A percentile compares a stretch with the other conserved stretches of the same genome.
These are phyloP conservation scores for Leptinotarsa haldemani DNA, from an alignment of 2,888 invertebrate species.

Conservation along the genomic window DNA sequence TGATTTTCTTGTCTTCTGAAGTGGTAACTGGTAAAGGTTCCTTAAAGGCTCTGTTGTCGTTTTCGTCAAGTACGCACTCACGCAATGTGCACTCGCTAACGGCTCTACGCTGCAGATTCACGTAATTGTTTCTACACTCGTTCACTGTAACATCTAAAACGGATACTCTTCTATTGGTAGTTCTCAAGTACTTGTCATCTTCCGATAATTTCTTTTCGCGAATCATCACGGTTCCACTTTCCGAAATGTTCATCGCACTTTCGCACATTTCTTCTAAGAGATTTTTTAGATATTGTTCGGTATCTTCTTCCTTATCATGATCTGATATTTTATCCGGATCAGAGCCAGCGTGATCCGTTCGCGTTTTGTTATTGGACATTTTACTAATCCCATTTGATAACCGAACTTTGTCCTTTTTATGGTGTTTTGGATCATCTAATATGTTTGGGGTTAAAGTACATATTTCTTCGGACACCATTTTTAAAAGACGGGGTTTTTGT, in stretches of 20 bases:
- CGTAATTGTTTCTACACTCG: slow-evolving; percentile 48
- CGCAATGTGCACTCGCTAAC: slow-evolving; percentile 29
- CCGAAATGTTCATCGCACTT: slow-evolving; percentile 40
- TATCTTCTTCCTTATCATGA: slow-evolving; percentile 37
- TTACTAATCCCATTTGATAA: slow-evolving; percentile 45
- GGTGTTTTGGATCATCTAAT: slow-evolving; percentile 32
- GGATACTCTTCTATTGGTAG: slow-evolving; percentile 47
- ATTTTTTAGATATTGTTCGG: slow-evolving; percentile 39
- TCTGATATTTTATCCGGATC: slow-evolving; percentile 30
- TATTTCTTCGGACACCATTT: slow-evolving; percentile 49
- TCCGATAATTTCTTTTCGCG: slow-evolving; percentile 45
- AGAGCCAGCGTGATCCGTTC: slow-evolving; percentile 31
- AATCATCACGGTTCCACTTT: slow-evolving; percentile 40
- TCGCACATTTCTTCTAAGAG: slow-evolving; percentile 50
- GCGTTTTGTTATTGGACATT: slow-evolving; percentile 43
- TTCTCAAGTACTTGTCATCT: slow-evolving; percentile 47
- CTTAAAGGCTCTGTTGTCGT: slow-evolving; percentile 46
- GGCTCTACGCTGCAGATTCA: slow-evolving; percentile 42
- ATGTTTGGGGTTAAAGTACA: slow-evolving; percentile 39
- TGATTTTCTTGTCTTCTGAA: slow-evolving; percentile 38
- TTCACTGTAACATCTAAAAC: slow-evolving; percentile 48
- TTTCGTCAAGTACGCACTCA: slow-evolving; percentile 45
- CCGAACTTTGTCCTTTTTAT: slow-evolving; percentile 45
- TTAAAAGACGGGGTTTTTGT: slow-evolving; percentile 26
- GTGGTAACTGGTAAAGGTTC: slow-evolving; percentile 10